Base-by-base conservation (phyloP, 2,888 invertebrate genomes). In the Ferrisia virgata region DNA sequence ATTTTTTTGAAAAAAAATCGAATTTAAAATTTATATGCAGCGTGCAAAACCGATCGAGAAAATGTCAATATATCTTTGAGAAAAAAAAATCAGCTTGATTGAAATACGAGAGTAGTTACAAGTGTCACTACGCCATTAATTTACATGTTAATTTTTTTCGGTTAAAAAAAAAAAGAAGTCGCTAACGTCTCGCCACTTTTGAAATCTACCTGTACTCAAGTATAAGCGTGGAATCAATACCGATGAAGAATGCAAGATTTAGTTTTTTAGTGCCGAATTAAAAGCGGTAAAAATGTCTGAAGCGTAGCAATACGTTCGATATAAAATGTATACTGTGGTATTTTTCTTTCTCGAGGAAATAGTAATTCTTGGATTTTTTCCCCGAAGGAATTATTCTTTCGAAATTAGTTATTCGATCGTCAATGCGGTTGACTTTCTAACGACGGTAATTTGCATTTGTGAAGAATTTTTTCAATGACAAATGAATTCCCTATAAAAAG, bases 361-460 rank as follows among this genome's bases (percentile, higher is more conserved):
- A 28, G 28, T 64, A 64, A 64, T 64, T 64, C 25, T 64, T 22
- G 28, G 28, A 9, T 8, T 64, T 64, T 64, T 64, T 64, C 13
- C 2, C 33, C 15, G 9, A 15, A 18, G 6, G 25, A 43, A 28
- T 47, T 31, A 28, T 47, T 43, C 40, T 53, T 22, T 22, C 13
- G 47, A 79, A 79, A 79, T 79, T 79, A 79, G 79, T 47, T 79
- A 28, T 31, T 18, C 79, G 79, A 76, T 43, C 79, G 79, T 47
- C 53, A 47, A 47, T 79, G 79, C 79, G 79, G 36, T 79, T 79
- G 79, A 79, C 79, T 79, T 43, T 43, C 25, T 47, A 79, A 79
- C 79, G 47, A 79, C 28, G 79, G 43, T 31, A 79, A 79, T 79
- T 79, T 79, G 47, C 79, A 79, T 79, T 79, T 40, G 79, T 40